These are phyloP conservation scores for Cyclargus thomasi DNA, from an alignment of 1,140 invertebrate genomes.

Conservation along the genomic window DNA sequence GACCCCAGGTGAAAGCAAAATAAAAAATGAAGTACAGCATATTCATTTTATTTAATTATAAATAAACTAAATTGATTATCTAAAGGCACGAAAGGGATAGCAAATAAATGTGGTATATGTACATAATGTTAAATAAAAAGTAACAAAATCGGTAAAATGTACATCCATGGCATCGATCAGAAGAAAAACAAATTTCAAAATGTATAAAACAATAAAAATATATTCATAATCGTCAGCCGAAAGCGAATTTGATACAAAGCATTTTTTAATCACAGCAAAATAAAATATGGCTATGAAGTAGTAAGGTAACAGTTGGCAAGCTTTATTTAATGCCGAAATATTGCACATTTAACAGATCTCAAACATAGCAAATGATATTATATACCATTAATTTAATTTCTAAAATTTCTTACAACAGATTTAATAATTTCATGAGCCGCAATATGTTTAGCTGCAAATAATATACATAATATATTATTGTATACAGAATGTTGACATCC, in stretches of 20 bases:
- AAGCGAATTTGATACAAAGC: background rate
- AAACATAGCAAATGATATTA: slow-evolving; percentile 56
- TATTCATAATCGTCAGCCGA: slow-evolving; percentile 8
- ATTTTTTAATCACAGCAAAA: slow-evolving; percentile 44
- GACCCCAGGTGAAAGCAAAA: slow-evolving; percentile 44
- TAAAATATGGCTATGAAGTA: slow-evolving; percentile 32
- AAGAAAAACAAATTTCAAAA: slow-evolving; percentile 31
- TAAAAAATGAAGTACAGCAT: slow-evolving; percentile 51
- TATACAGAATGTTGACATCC: background rate
- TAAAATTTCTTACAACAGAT: slow-evolving; percentile 27
- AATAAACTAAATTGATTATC: slow-evolving; percentile 62
- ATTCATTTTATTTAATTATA: slow-evolving; percentile 67
- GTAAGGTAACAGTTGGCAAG: slow-evolving; percentile 2
- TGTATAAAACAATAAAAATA: slow-evolving; percentile 34
- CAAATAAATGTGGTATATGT: slow-evolving; percentile 62
- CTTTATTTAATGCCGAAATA: slow-evolving; percentile 25
- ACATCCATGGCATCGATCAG: slow-evolving; percentile 32
- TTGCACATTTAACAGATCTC: slow-evolving; percentile 56
- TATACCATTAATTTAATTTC: slow-evolving; percentile 55
- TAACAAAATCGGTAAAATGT: slow-evolving; percentile 58
- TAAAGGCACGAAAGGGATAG: slow-evolving; percentile 58
- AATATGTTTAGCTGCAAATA: background rate
- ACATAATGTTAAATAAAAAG: slow-evolving; percentile 55
- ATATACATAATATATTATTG: background rate
- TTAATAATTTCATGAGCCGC: background rate